phyloP scores from a whole-genome alignment of 2,113 vertebrate genomes.

The Willisornis vidua region DNA sequence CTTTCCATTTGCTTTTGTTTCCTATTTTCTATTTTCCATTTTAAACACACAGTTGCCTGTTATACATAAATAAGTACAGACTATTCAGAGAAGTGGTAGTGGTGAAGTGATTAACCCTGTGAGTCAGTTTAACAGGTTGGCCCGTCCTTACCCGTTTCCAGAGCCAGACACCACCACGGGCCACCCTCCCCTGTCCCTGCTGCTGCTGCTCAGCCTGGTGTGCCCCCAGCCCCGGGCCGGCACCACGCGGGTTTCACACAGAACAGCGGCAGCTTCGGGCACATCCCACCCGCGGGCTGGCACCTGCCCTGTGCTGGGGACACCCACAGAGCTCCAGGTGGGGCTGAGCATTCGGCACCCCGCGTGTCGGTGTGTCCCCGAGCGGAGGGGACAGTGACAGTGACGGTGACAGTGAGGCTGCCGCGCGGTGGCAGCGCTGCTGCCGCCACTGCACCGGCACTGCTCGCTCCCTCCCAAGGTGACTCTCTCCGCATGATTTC shows the following conservation, averaged over 20 bases:
- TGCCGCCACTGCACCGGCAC: not conserved
- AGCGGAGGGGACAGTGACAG: not conserved
- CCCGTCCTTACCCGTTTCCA: not conserved
- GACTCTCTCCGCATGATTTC: constrained; percentile 25
- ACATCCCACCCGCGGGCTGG: not conserved
- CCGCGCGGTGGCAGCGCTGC: constrained; percentile 56
- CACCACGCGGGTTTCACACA: not conserved
- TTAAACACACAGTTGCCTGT: not conserved
- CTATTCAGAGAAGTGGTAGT: not conserved
- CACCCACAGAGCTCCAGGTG: not conserved
- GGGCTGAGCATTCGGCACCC: not conserved
- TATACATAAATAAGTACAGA: not conserved
- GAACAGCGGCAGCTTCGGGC: not conserved
- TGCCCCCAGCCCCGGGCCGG: not conserved
- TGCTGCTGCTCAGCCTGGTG: not conserved
- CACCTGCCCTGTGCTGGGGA: not conserved
- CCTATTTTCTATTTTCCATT: not conserved
- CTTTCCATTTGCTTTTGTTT: not conserved
- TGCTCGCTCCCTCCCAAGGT: constrained; percentile 41
- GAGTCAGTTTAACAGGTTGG: not conserved
- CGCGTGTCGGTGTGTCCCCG: not conserved
- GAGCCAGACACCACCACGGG: not conserved
- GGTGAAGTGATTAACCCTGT: not conserved
- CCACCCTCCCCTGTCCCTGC: not conserved
- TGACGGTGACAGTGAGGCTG: not conserved